Evolutionary conservation across 2,797 vertebrate genomes (phyloP), one percentile per base, ranked within the genome.

Genomic region (Malurus leucopterus): DNA sequence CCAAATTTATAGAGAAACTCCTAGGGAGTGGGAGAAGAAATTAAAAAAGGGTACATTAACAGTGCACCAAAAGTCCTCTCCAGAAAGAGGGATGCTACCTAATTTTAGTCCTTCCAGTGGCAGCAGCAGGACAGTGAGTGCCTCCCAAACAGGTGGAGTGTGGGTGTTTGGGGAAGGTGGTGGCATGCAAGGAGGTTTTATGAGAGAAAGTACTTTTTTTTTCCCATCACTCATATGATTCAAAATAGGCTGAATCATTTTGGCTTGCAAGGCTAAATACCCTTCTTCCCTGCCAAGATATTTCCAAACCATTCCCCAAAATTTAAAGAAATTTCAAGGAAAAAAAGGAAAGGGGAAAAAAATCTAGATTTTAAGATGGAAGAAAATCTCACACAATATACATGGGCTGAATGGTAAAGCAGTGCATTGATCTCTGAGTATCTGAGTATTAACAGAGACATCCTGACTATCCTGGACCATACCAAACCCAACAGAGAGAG

Each of bases 151-250:
- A 95, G 91, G 93, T 74, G 93, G 90, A 84, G 65, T 7, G 93
- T 95, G 92, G 93, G 94, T 61, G 91, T 89, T 43, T 73, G 70
- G 34, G 55, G 77, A 93, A 92, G 64, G 86, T 88, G 77, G 53
- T 67, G 64, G 57, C 43, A 64, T 36, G 70, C n/a, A 88, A 64
- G 61, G 83, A 80, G 84, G 62, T 88, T 92, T 75, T 58, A 2
- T 34, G 79, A 83, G 50, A 62, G 47, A 90, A 84, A 51, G 58
- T 70, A 44, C 44, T 69, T 85, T 53, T 75, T 43, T 4, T 11
- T 43, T 4, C 11, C 21, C 23, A 19, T 32, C 27, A 50, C 27
- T 49, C 13, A 27, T 62, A 69, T 17, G 72, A 95, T 77, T 75
- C 82, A 90, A 90, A 92, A 79, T 50, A 90, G 79, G 69, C 69